Conservation (phyloP, 2,797 vertebrate species). For the Sebastes jordani region DNA sequence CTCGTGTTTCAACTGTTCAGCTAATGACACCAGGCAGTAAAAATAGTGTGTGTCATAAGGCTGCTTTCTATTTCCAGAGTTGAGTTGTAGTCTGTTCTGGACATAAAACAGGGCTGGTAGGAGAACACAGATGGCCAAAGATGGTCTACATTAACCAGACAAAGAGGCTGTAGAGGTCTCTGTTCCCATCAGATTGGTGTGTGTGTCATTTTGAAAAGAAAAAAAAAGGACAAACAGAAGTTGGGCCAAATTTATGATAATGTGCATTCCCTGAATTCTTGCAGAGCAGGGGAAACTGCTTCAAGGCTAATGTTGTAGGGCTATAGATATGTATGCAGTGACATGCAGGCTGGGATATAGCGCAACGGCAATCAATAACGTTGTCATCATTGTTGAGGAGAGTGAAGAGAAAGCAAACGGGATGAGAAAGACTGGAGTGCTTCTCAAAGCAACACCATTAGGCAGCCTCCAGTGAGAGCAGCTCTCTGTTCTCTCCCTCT, state of each 20-base stretch:
- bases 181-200: slow-evolving; percentile 42
- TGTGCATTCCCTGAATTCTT: slow-evolving; percentile 51
- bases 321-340: slow-evolving; percentile 11
- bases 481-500: slow-evolving; percentile 67
- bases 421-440: slow-evolving; percentile 46
- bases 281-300: slow-evolving; percentile 10
- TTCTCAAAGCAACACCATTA: slow-evolving; percentile 58
- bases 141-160: slow-evolving; percentile 51
- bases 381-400: slow-evolving; percentile 35
- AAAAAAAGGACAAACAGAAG: slow-evolving; percentile 11
- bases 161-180: slow-evolving; percentile 7
- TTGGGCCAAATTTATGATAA: slow-evolving; percentile 40
- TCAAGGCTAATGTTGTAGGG: not conserved
- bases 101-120: slow-evolving; percentile 39
- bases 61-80: slow-evolving; percentile 64
- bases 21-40: slow-evolving; percentile 49
- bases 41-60: slow-evolving; percentile 58
- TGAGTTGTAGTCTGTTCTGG: slow-evolving; percentile 47
- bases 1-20: slow-evolving; percentile 28
- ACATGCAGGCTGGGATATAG: not conserved
- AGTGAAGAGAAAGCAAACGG: slow-evolving; percentile 27
- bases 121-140: slow-evolving; percentile 54
- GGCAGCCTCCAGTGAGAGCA: slow-evolving; percentile 62
- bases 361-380: slow-evolving; percentile 39
- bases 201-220: not conserved